Evolutionary conservation across 2,888 invertebrate species (phyloP).

Genomic region (Tachina lurida): DNA sequence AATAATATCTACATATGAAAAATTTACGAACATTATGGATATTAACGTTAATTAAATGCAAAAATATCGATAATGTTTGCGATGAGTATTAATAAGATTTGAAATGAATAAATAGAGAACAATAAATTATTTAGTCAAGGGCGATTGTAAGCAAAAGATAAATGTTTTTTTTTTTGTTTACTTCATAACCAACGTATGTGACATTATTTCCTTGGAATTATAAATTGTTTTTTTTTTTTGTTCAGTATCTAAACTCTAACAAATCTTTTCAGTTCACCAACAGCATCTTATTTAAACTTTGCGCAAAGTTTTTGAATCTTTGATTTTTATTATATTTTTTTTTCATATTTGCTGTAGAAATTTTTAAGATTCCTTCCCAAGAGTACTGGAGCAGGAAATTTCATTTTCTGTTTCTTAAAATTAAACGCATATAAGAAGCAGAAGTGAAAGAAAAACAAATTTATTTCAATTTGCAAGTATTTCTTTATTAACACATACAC

Average conservation of each 20-base stretch:
- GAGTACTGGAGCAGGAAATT: conserved; percentile 1
- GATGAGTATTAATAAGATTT: background rate
- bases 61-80: background rate
- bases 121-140: too few relatives aligned
- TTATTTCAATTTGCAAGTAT: conserved; percentile 63
- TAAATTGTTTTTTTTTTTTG: too few relatives aligned
- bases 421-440: conserved; percentile 15
- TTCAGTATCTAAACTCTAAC: too few relatives aligned
- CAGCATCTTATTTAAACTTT: background rate
- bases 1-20: background rate
- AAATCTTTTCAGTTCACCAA: background rate
- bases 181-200: too few relatives aligned
- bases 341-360: background rate
- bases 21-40: background rate
- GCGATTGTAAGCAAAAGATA: too few relatives aligned
- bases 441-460: conserved; percentile 33
- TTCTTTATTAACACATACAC: conserved; percentile 33
- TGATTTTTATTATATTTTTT: background rate
- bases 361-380: conserved; percentile 33
- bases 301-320: background rate
- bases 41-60: conserved; percentile 17
- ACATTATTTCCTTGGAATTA: too few relatives aligned
- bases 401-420: background rate
- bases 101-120: background rate
- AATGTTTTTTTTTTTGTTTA: too few relatives aligned